phyloP scores from a whole-genome alignment of 2,797 vertebrate species.

The Ctenopoma kingsleyae region DNA sequence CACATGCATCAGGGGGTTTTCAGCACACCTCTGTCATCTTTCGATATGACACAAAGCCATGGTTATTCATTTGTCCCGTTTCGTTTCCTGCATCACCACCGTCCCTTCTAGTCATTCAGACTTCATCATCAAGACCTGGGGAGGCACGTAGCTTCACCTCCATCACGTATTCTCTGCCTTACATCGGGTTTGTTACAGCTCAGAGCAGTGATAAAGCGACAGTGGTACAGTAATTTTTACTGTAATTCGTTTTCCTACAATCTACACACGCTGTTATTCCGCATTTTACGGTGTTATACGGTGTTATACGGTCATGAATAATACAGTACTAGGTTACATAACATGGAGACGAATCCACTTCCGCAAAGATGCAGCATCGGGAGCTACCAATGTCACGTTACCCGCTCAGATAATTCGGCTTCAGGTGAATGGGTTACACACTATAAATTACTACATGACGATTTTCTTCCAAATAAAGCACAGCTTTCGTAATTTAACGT shows the following conservation, averaged over 20 bases:
- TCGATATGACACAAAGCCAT: neutral
- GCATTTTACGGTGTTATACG: neutral
- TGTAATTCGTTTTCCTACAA: accelerated
- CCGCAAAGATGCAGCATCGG: conserved; percentile 73
- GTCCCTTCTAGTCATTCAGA: conserved; percentile 4
- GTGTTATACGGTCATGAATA: neutral
- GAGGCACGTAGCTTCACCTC: conserved; percentile 68
- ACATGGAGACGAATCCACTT: conserved; percentile 74
- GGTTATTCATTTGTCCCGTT: neutral
- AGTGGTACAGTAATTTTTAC: neutral
- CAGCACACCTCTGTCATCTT: neutral
- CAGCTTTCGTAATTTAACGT: neutral
- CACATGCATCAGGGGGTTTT: conserved; percentile 8
- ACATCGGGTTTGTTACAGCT: neutral
- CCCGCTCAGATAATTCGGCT: neutral
- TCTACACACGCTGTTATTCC: accelerated
- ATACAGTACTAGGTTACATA: conserved; percentile 55
- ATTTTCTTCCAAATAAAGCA: neutral
- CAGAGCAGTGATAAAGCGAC: accelerated
- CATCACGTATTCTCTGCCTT: neutral
- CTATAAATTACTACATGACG: accelerated
- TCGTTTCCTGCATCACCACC: neutral
- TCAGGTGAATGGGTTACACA: conserved; percentile 3
- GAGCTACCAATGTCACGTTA: conserved; percentile 61
- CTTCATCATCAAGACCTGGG: conserved; percentile 47